These are phyloP conservation scores for Caenorhabditis zanzibari DNA, from an alignment of 2,888 invertebrate genomes.

Conservation along the genomic window DNA sequence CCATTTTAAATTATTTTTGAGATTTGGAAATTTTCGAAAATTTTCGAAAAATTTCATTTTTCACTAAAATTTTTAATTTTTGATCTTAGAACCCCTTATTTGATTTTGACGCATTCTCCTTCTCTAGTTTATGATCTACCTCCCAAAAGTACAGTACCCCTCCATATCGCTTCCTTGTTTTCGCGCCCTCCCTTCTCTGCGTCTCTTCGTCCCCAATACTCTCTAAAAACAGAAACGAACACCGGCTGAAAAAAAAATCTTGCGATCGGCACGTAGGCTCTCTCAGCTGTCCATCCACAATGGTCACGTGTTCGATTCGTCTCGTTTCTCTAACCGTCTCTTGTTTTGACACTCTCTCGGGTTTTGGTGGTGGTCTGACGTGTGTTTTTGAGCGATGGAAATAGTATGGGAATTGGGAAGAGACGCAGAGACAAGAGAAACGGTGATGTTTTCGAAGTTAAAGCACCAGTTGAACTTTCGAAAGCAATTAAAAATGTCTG, in stretches of 20 bases:
- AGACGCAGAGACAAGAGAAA: constrained; percentile 13
- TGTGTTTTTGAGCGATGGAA: constrained; percentile 18
- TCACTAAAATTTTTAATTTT: neutral
- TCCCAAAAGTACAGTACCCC: neutral
- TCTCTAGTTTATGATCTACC: neutral
- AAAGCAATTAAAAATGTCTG: neutral
- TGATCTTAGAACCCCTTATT: neutral
- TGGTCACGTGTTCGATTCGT: constrained; percentile 40
- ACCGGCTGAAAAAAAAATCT: constrained; percentile 11
- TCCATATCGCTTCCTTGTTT: constrained; percentile 26
- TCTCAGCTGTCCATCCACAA: neutral
- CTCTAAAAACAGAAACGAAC: neutral
- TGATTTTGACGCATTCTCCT: neutral
- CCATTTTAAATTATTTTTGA: too few species aligned
- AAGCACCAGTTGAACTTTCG: neutral
- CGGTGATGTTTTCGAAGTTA: constrained; percentile 5
- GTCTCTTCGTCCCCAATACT: neutral
- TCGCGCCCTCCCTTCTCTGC: constrained; percentile 29
- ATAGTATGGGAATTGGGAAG: constrained; percentile 3
- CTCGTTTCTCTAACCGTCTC: constrained; percentile 31
- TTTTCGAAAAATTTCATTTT: neutral
- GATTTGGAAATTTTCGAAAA: neutral
- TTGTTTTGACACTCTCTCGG: constrained; percentile 53
- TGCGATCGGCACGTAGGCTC: constrained; percentile 55
- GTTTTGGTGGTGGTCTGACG: neutral